phyloP scores from a whole-genome alignment of 1,140 invertebrate genomes.

The Drosophila tropicalis region DNA sequence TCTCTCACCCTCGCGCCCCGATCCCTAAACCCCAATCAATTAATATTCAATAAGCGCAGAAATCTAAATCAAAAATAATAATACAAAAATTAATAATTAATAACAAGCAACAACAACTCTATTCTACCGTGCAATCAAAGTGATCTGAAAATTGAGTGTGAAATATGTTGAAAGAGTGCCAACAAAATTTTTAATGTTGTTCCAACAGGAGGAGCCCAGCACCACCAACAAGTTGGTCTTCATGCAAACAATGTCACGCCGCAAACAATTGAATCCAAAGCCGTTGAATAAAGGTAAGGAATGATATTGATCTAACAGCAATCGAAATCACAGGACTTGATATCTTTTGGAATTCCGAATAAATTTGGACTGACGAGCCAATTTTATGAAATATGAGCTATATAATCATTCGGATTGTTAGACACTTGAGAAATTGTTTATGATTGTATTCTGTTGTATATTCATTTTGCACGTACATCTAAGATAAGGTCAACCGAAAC shows the following conservation, averaged over 20 bases:
- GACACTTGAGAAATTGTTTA: background rate
- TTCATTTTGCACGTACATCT: background rate
- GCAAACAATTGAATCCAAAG: constrained; percentile 85
- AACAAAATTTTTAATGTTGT: constrained; percentile 8
- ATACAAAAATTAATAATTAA: constrained; percentile 50
- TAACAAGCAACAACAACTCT: constrained; percentile 28
- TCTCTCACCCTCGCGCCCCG: constrained; percentile 7
- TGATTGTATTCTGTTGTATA: background rate
- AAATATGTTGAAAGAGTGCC: constrained; percentile 13
- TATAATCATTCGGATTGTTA: background rate
- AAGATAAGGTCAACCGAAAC: too few relatives aligned
- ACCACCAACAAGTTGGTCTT: constrained; percentile 46
- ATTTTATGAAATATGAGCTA: background rate
- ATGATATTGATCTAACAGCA: too few relatives aligned
- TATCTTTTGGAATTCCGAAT: background rate
- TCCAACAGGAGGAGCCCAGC: constrained; percentile 28
- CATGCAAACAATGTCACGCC: constrained; percentile 84
- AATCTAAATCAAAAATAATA: constrained; percentile 23
- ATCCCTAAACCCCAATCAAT: constrained; percentile 56
- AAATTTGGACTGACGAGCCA: background rate
- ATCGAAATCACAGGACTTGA: too few relatives aligned
- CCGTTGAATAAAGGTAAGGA: constrained; percentile 84
- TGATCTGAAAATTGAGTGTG: constrained; percentile 5
- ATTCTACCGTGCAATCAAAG: constrained; percentile 30
- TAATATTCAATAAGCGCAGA: constrained; percentile 57